phyloP scores from a whole-genome alignment of 2,888 invertebrate species.

The Sphinx pinastri region DNA sequence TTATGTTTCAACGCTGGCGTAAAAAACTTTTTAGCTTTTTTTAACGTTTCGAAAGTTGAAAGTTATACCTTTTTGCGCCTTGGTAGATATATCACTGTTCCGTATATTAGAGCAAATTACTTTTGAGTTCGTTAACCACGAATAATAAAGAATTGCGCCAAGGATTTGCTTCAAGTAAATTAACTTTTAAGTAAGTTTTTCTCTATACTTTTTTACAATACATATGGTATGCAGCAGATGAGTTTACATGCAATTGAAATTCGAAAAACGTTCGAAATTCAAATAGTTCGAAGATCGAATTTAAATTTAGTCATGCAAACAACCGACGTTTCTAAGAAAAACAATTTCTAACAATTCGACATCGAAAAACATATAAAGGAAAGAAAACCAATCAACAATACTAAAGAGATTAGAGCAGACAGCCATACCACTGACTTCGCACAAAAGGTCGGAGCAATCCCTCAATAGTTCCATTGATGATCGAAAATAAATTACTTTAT shows the following conservation, averaged over 20 bases:
- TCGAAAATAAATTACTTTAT: conserved; percentile 25
- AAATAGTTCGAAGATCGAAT: too few species aligned
- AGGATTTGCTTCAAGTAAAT: too few species aligned
- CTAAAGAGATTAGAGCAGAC: conserved; percentile 23
- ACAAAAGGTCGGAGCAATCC: conserved; percentile 27
- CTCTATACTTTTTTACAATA: too few species aligned
- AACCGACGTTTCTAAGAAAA: background rate
- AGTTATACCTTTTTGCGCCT: too few species aligned
- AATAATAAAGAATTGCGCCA: too few species aligned
- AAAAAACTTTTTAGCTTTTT: background rate
- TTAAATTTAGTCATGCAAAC: too few species aligned
- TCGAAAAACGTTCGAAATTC: too few species aligned
- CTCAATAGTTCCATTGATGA: conserved; percentile 20
- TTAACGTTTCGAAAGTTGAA: background rate
- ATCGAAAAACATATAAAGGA: conserved; percentile 2
- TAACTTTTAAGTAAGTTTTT: too few species aligned
- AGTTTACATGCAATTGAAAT: too few species aligned
- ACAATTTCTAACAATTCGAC: background rate
- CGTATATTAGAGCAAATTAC: too few species aligned
- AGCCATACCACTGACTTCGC: conserved; percentile 19
- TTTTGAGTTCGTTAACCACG: too few species aligned
- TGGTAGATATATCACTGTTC: background rate
- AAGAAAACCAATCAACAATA: conserved; percentile 26
- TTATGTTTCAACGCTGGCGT: background rate
- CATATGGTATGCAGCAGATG: too few species aligned